Base-by-base conservation (phyloP, 2,113 vertebrate genomes). In the Istiophorus platypterus region DNA sequence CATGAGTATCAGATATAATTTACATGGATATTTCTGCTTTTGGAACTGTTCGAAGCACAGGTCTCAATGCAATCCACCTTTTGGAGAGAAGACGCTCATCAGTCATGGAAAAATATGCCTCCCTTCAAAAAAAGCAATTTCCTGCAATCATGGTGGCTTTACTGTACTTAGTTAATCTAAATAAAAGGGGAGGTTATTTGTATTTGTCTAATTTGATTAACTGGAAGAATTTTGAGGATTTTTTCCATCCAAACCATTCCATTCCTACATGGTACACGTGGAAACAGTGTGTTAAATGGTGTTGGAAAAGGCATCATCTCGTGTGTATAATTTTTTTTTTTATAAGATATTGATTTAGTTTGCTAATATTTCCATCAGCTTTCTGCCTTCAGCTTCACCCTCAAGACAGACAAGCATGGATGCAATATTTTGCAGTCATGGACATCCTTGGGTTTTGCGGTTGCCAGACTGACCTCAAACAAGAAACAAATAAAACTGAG, bases 91-190 rank as follows among this genome's bases (percentile, higher is more conserved):
- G 80, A 51, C 72, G 7, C 70, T 80, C 42, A 31, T 57, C n/a
- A 80, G 80, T 79, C 84, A 91, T 86, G 89, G 91, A 92, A 91
- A 91, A 92, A 89, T 83, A 76, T 67, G 72, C 17, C 64, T 58
- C 34, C 65, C 29, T 62, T 81, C 34, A 59, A 82, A 76, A 85
- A 77, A 42, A 42, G 72, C 74, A 56, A 88, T 91, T 92, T 92
- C 77, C 81, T 85, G 81, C 77, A 95, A 92, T 92, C 85, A 91
- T 8, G 3, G 31, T 72, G 89, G 89, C 90, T 93, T 93, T 91
- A 87, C 67, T 85, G 82, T 84, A 75, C 83, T 91, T 80, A 87
- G 75, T 85, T 64, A 64, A 78, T 92, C 75, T 88, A 88, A 91
- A 94, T 92, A 85, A 90, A 83, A 90, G 24, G n/a, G 12, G 47